phyloP scores from a whole-genome alignment of 2,888 invertebrate species.

The Acholoe squamosa region DNA sequence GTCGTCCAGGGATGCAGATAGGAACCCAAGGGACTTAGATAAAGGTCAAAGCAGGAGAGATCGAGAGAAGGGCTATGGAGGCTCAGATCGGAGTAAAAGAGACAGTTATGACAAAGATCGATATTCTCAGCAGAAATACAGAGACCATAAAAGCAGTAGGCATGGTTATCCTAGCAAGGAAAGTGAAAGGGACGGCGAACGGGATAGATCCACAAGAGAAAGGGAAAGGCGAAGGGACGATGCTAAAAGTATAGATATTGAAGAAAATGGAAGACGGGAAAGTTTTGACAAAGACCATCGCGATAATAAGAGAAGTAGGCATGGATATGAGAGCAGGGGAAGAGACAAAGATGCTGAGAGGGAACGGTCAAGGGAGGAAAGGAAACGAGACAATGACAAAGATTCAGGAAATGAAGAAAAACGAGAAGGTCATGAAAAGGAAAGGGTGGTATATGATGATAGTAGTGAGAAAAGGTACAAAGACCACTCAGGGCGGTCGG shows the following conservation, averaged over 20 bases:
- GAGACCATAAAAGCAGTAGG: slow-evolving; percentile 33
- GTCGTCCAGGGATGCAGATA: neutral
- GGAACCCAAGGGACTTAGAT: neutral
- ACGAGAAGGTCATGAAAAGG: neutral
- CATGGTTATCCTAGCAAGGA: no score
- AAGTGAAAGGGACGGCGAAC: neutral
- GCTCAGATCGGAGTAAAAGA: neutral
- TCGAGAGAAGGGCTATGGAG: neutral
- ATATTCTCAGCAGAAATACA: neutral
- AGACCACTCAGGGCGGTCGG: neutral
- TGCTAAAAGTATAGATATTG: neutral
- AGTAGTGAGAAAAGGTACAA: neutral
- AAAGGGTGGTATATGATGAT: neutral
- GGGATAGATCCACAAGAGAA: neutral
- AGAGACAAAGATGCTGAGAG: no score
- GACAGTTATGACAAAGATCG: slow-evolving; percentile 38
- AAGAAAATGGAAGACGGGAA: neutral
- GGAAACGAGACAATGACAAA: no score
- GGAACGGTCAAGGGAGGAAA: no score
- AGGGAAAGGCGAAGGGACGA: neutral
- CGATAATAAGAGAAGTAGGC: no score
- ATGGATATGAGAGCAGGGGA: no score
- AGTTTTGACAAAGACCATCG: neutral
- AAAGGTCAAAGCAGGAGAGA: neutral
- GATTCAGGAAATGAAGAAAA: slow-evolving; percentile 24